Evolutionary conservation across 2,797 vertebrate genomes (phyloP).

Genomic region (Epinephelus coioides): DNA sequence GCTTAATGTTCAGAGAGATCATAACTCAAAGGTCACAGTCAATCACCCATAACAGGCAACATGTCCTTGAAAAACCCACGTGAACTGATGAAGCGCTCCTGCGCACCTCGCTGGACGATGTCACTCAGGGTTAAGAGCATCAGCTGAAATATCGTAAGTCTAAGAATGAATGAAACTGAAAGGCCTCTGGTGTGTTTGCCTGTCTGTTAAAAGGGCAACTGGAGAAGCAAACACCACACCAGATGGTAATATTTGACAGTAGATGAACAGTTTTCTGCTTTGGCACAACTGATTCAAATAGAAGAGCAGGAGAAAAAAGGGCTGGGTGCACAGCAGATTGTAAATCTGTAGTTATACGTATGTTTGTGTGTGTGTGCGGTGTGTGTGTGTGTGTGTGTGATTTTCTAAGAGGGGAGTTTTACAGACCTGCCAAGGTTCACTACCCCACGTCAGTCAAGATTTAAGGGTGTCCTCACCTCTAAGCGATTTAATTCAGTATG

Average conservation of each 20-base stretch:
- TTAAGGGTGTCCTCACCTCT: slow-evolving; percentile 45
- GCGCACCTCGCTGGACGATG: neutral
- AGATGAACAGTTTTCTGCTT: slow-evolving; percentile 36
- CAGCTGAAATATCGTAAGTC: slow-evolving; percentile 20
- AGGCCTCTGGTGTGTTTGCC: slow-evolving; percentile 41
- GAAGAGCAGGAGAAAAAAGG: slow-evolving; percentile 4
- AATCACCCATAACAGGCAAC: neutral
- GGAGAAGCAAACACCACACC: slow-evolving; percentile 46
- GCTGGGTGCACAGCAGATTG: slow-evolving; percentile 41
- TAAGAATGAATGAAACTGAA: slow-evolving; percentile 1
- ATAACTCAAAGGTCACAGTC: slow-evolving; percentile 9
- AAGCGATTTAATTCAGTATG: slow-evolving; percentile 44
- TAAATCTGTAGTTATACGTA: slow-evolving; percentile 58
- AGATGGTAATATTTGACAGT: slow-evolving; percentile 54
- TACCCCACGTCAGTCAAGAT: slow-evolving; percentile 58
- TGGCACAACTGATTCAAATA: slow-evolving; percentile 48
- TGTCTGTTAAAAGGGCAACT: slow-evolving; percentile 46
- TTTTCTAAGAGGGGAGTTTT: slow-evolving; percentile 45
- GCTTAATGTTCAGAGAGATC: neutral
- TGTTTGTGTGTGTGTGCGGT: slow-evolving; percentile 27
- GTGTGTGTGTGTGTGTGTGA: slow-evolving; percentile 13
- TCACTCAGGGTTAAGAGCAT: slow-evolving; percentile 2
- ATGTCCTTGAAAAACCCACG: slow-evolving; percentile 5
- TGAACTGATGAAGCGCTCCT: neutral
- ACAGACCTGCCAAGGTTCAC: slow-evolving; percentile 67